phyloP scores from a whole-genome alignment of 2,888 invertebrate species.

The Elegia similella region DNA sequence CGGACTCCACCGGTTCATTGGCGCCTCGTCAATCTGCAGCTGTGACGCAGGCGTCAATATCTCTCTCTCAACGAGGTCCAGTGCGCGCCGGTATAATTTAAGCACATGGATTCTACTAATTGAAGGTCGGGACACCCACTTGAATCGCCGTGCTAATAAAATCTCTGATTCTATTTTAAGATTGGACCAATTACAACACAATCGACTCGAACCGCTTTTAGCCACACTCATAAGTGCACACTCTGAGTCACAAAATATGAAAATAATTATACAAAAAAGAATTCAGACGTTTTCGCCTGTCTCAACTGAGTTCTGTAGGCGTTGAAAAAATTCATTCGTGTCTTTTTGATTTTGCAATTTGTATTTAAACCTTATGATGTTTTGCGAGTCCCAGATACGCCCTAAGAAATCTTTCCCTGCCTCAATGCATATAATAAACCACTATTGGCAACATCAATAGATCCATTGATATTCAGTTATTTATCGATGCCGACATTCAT shows the following conservation, averaged over 20 bases:
- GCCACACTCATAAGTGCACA: constrained; percentile 42
- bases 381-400: too few species aligned
- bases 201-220: constrained; percentile 55
- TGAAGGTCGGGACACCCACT: constrained; percentile 70
- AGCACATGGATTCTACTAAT: constrained; percentile 50
- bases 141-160: constrained; percentile 46
- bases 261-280: constrained; percentile 34
- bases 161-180: constrained; percentile 66
- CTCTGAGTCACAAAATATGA: constrained; percentile 45
- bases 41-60: constrained; percentile 38
- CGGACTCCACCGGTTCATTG: constrained; percentile 43
- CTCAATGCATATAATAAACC: neutral
- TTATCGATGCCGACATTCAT: constrained; percentile 20
- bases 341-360: neutral
- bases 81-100: constrained; percentile 48
- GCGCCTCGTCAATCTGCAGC: constrained; percentile 51
- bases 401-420: neutral
- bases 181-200: constrained; percentile 57
- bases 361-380: neutral
- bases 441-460: neutral
- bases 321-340: constrained; percentile 28
- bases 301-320: constrained; percentile 25
- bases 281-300: constrained; percentile 26
- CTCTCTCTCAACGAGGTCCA: constrained; percentile 44
- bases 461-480: neutral